Evolutionary conservation across 2,113 vertebrate species (phyloP).

Genomic region (Saccopteryx leptura): DNA sequence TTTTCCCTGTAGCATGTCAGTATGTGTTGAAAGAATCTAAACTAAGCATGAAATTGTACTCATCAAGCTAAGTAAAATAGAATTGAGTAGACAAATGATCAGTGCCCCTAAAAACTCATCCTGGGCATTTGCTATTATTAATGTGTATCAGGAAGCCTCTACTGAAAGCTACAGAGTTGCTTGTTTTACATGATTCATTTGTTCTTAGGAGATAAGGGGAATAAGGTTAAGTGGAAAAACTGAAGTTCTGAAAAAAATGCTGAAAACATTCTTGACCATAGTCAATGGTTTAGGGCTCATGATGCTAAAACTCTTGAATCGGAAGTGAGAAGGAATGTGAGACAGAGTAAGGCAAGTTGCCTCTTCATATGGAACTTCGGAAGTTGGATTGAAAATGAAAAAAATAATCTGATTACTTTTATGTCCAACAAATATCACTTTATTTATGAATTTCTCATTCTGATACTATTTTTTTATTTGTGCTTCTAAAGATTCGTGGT

Average conservation of each 20-base stretch:
- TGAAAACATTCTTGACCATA: not conserved
- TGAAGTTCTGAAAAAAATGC: not conserved
- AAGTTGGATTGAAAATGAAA: slow-evolving; percentile 40
- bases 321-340: slow-evolving; percentile 27
- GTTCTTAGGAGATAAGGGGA: not conserved
- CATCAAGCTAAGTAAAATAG: slow-evolving; percentile 48
- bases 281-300: slow-evolving; percentile 6
- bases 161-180: not conserved
- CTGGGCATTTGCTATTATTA: not conserved
- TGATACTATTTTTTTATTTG: not conserved
- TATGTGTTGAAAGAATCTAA: slow-evolving; percentile 6
- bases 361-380: not conserved
- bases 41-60: not conserved
- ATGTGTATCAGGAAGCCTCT: not conserved
- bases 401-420: not conserved
- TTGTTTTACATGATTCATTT: slow-evolving; percentile 36
- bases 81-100: slow-evolving; percentile 33
- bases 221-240: not conserved
- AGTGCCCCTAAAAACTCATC: not conserved
- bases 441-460: not conserved
- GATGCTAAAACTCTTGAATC: not conserved
- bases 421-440: not conserved
- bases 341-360: not conserved
- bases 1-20: not conserved
- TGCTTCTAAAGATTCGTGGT: not conserved